Evolutionary conservation across 2,797 vertebrate species (phyloP).

Genomic region (Molossus alvarezi): DNA sequence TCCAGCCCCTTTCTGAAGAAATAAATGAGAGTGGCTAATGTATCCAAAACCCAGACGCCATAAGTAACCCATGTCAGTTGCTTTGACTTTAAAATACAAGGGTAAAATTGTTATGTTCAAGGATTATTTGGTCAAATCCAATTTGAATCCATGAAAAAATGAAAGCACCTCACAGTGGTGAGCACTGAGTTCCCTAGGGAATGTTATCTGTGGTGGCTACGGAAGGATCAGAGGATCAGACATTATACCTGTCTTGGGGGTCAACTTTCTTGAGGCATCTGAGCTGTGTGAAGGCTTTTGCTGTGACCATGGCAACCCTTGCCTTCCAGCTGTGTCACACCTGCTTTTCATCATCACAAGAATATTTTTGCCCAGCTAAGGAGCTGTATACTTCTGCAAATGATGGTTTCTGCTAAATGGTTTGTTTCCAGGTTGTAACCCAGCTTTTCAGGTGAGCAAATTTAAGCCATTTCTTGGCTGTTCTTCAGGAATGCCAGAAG

Average conservation of each 20-base stretch:
- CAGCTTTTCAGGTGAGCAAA: neutral
- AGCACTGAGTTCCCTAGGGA: neutral
- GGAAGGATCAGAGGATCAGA: neutral
- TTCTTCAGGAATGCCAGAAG: constrained; percentile 32
- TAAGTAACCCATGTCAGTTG: neutral
- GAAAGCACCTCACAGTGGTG: neutral
- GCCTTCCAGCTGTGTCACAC: constrained; percentile 71
- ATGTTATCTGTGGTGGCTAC: neutral
- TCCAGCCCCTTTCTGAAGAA: neutral
- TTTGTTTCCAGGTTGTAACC: neutral
- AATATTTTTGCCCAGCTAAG: constrained; percentile 7
- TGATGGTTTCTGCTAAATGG: constrained; percentile 60
- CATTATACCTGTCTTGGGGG: neutral
- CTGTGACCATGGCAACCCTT: constrained; percentile 71
- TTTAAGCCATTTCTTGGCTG: neutral
- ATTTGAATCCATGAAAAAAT: neutral
- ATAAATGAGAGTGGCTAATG: neutral
- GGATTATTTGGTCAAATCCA: constrained; percentile 59
- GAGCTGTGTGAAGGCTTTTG: constrained; percentile 62
- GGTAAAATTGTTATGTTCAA: neutral
- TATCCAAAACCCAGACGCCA: neutral
- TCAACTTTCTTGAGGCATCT: constrained; percentile 64
- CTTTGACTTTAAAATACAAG: constrained; percentile 46
- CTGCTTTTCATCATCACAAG: constrained; percentile 72
- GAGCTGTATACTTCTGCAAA: constrained; percentile 52